phyloP scores from a whole-genome alignment of 1,140 invertebrate genomes.

The Probaryconus sp. region DNA sequence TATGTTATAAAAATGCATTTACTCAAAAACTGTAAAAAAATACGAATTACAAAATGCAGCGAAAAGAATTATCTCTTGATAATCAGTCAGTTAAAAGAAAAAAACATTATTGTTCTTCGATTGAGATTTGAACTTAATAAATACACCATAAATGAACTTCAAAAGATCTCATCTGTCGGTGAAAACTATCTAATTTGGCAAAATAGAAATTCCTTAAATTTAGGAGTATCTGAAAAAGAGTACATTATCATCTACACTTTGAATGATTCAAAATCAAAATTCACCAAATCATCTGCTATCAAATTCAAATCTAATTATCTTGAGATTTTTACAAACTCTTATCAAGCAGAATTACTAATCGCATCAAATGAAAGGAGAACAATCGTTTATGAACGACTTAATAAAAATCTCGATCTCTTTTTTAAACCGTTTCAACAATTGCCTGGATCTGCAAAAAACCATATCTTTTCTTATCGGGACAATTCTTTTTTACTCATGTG shows the following conservation, averaged over 20 bases:
- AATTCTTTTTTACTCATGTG: too few species aligned
- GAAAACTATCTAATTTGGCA: not conserved
- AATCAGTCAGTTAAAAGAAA: not conserved
- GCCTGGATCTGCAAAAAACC: too few species aligned
- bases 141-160: not conserved
- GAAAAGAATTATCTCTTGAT: constrained; percentile 5
- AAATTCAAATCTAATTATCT: too few species aligned
- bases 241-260: constrained; percentile 22
- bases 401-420: too few species aligned
- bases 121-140: not conserved
- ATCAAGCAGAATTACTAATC: too few species aligned
- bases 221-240: constrained; percentile 2
- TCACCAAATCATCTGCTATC: too few species aligned
- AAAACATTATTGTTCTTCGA: not conserved
- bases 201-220: not conserved
- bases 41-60: not conserved
- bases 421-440: too few species aligned
- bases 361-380: too few species aligned
- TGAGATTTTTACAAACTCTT: too few species aligned
- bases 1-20: not conserved
- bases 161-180: not conserved
- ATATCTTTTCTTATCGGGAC: too few species aligned
- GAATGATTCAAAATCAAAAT: too few species aligned
- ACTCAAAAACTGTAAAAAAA: not conserved
- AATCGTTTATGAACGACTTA: too few species aligned